Evolutionary conservation across 2,113 vertebrate species (phyloP).

Genomic region (Sterrhoptilus dennistouni): DNA sequence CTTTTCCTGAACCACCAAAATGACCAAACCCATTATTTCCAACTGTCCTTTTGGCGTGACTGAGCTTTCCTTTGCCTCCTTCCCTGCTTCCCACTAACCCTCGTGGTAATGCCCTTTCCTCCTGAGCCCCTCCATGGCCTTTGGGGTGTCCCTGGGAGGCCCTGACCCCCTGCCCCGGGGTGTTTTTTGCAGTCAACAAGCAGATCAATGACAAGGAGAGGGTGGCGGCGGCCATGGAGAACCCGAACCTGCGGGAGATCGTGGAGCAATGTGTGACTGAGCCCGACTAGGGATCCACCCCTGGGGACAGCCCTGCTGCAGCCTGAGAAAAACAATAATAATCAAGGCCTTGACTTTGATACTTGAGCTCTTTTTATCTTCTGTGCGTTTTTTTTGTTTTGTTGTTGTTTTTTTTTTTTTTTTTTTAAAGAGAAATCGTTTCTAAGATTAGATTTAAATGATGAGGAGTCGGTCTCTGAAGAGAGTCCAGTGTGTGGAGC

Average conservation of each 20-base stretch:
- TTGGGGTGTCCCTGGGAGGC: fast-evolving
- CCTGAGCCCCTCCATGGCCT: fast-evolving
- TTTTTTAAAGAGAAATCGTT: slow-evolving; percentile 60
- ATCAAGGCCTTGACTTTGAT: slow-evolving; percentile 48
- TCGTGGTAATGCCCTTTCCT: fast-evolving
- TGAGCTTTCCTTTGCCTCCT: fast-evolving
- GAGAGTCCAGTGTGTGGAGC: not conserved
- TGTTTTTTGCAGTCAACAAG: slow-evolving; percentile 89
- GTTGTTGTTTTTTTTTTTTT: not conserved
- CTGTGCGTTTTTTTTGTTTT: not conserved
- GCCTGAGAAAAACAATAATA: not conserved
- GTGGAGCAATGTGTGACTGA: slow-evolving; percentile 95
- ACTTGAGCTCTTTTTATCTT: slow-evolving; percentile 70
- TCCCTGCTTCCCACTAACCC: fast-evolving
- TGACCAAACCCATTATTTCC: fast-evolving
- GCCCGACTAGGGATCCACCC: slow-evolving; percentile 77
- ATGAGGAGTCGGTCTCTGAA: slow-evolving; percentile 17
- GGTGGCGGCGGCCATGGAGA: slow-evolving; percentile 99
- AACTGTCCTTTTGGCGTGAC: fast-evolving
- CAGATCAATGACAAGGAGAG: slow-evolving; percentile 99
- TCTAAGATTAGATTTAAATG: slow-evolving; percentile 56
- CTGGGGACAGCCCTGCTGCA: not conserved
- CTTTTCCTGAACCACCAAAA: not conserved
- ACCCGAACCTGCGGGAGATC: slow-evolving; percentile 91
- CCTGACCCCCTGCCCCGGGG: not conserved